Conservation (phyloP, 2,888 invertebrate species). For the Aleiodes alternator region DNA sequence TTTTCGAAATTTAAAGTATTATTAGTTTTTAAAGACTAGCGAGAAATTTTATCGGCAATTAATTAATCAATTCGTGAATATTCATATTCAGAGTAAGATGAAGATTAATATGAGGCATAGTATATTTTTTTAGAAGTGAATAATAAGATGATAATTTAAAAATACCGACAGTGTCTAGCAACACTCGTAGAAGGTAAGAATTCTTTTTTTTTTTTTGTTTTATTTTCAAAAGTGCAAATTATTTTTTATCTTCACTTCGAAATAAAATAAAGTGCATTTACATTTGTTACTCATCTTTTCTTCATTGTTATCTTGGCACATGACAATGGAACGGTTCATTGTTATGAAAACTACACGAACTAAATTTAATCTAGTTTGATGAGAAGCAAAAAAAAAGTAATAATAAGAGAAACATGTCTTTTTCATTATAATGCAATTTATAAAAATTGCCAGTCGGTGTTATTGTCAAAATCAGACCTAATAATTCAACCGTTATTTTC, state of each 20-base stretch:
- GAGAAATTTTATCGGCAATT: slow-evolving; percentile 24
- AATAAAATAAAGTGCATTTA: neutral
- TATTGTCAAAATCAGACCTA: slow-evolving; percentile 37
- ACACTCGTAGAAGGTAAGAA: slow-evolving; percentile 22
- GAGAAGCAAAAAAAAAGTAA: neutral
- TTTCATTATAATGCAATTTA: slow-evolving; percentile 25
- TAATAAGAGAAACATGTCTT: too few species aligned
- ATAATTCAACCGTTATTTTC: slow-evolving; percentile 16
- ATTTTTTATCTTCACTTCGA: neutral
- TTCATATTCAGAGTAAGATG: neutral
- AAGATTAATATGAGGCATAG: slow-evolving; percentile 10
- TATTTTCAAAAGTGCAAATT: neutral
- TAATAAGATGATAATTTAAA: slow-evolving; percentile 24
- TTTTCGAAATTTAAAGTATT: slow-evolving; percentile 4
- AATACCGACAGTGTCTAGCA: slow-evolving; percentile 27
- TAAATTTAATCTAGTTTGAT: slow-evolving; percentile 15
- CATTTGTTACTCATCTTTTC: neutral
- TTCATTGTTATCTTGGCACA: slow-evolving; percentile 38
- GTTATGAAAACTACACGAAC: slow-evolving; percentile 10
- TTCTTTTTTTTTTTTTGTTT: neutral
- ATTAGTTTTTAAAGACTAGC: slow-evolving; percentile 18
- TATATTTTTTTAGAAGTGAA: slow-evolving; percentile 18
- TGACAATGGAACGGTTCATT: slow-evolving; percentile 31
- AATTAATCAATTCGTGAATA: slow-evolving; percentile 19
- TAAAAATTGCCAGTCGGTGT: slow-evolving; percentile 18